Evolutionary conservation across 1,140 invertebrate species (phyloP), one percentile per base, ranked within the genome.

Genomic region (Copidosoma floridanum): DNA sequence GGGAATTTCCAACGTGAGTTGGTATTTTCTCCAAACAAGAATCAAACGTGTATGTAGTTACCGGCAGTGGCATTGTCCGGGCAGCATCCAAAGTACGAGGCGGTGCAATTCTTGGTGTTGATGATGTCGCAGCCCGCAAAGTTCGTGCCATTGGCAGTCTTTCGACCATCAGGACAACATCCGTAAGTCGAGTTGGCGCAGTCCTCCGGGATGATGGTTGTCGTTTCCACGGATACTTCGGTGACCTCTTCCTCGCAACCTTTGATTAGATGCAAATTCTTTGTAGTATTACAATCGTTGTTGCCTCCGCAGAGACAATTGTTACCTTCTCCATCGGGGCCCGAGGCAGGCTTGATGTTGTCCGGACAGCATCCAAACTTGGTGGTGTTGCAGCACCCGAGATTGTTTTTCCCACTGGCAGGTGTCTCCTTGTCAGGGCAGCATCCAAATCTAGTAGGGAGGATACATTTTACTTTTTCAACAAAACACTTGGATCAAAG

Each of bases 341-440:
- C 92, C 57, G 80, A 78, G 29, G 91, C 90, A 70, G 84, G 75
- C 35, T 86, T 88, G 29, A 87, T 77, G 16, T 85, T 84, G 79
- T 94, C 92, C 35, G 84, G 81, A 73, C 93, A 95, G 72, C 92
- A 94, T 26, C 92, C 91, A 75, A 84, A 89, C 65, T 83, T 75
- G 2, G 85, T 84, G 35, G 79, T 81, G 71, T 74, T 78, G 41
- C 82, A 83, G 68, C 88, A 90, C 14, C 86, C 87, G 66, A 85
- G 75, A 44, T 84, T 79, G 40, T 86, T 74, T 26, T 82, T 71
- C 20, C 87, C 87, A n/a, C 68, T 69, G 7, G 86, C 85, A 26
- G 82, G 68, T 0, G 84, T 85, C 29, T 85, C 78, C 11, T 84
- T 83, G 75, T 90, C 88, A 3, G 82, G 82, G 72, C 89, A 90